phyloP scores from a whole-genome alignment of 2,888 invertebrate species.

The Clepsis dumicolana region DNA sequence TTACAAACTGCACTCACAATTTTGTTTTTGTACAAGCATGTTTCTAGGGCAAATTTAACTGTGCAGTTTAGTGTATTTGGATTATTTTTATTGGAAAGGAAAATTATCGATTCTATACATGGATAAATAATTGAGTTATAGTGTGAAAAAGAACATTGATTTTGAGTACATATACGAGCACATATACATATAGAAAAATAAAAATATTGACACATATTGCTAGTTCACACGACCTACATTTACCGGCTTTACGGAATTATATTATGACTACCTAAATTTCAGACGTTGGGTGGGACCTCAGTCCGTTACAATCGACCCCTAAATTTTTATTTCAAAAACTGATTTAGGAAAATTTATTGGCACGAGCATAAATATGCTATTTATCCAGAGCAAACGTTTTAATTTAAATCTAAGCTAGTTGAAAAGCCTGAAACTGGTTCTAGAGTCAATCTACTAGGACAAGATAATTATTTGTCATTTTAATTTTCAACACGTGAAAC shows the following conservation, averaged over 20 bases:
- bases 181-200: constrained; percentile 24
- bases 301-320: background rate
- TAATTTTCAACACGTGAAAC: background rate
- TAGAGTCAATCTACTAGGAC: too few species aligned
- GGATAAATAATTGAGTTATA: background rate
- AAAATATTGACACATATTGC: constrained; percentile 30
- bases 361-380: background rate
- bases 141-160: constrained; percentile 9
- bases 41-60: constrained; percentile 24
- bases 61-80: constrained; percentile 15
- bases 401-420: too few species aligned
- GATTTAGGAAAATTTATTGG: background rate
- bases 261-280: background rate
- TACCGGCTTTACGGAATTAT: constrained; percentile 8
- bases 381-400: too few species aligned
- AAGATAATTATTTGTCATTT: too few species aligned
- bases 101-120: background rate
- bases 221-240: constrained; percentile 11
- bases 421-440: too few species aligned
- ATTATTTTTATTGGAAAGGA: constrained; percentile 6
- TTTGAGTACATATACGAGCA: constrained; percentile 21
- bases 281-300: background rate
- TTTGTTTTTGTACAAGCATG: constrained; percentile 18
- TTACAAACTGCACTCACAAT: constrained; percentile 24
- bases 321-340: background rate